Evolutionary conservation across 2,888 invertebrate species (phyloP).

Genomic region (Patella caerulea): DNA sequence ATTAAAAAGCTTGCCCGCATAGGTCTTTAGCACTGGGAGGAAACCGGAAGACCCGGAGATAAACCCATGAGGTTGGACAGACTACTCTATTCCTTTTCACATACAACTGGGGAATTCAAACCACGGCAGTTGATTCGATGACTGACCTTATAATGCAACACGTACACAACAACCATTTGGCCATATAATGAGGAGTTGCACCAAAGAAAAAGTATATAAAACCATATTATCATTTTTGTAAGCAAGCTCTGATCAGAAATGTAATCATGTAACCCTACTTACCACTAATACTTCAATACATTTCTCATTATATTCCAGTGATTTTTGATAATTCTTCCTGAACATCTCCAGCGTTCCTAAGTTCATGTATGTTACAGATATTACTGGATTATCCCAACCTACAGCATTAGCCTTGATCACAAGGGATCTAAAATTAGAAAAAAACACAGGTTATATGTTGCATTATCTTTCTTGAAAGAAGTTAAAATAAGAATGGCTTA

Average conservation of each 20-base stretch:
- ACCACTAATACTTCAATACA: conserved; percentile 54
- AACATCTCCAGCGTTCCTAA: conserved; percentile 47
- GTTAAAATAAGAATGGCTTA: no score
- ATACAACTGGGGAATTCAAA: no score
- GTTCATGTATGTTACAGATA: conserved; percentile 54
- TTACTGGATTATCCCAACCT: conserved; percentile 52
- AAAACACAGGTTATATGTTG: not conserved
- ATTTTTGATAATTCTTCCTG: conserved; percentile 38
- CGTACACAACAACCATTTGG: no score
- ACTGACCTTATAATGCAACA: no score
- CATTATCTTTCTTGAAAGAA: not conserved
- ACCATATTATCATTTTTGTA: not conserved
- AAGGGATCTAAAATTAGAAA: conserved; percentile 46
- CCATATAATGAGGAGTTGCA: not conserved
- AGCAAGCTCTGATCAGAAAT: not conserved
- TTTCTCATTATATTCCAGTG: conserved; percentile 44
- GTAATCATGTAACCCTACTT: not conserved
- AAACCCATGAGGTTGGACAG: no score
- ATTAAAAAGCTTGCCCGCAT: no score
- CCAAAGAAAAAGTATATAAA: not conserved
- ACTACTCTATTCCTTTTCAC: no score
- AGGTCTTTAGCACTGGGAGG: no score
- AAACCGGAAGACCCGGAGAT: no score
- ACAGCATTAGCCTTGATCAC: conserved; percentile 58
- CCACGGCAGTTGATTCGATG: no score